Conservation (phyloP, 1,140 invertebrate species). For the Meloidogyne exigua region DNA sequence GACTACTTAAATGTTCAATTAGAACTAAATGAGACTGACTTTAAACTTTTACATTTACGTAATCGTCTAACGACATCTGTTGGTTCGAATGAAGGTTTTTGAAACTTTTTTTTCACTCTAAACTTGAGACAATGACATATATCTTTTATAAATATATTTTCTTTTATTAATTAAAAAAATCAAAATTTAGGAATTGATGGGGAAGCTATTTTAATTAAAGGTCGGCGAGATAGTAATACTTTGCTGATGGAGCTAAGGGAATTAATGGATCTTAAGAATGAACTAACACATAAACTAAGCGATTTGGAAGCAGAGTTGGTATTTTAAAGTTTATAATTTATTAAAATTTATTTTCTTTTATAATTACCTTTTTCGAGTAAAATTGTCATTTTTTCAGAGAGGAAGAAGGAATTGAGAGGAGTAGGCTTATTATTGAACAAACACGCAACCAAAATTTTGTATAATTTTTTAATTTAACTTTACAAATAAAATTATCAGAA, state of each 20-base stretch:
- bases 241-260: slow-evolving; percentile 8
- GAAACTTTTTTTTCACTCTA: too few species aligned
- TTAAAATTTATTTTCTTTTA: background rate
- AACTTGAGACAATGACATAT: background rate
- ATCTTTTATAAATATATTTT: too few species aligned
- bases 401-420: background rate
- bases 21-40: slow-evolving; percentile 17
- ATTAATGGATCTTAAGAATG: slow-evolving; percentile 21
- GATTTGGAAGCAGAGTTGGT: slow-evolving; percentile 10
- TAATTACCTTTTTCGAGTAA: too few species aligned
- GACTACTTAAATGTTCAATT: slow-evolving; percentile 14
- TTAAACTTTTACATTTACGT: slow-evolving; percentile 17
- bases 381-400: background rate
- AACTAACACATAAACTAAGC: background rate
- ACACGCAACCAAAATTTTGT: background rate
- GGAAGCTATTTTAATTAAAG: slow-evolving; percentile 2
- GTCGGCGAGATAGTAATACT: background rate
- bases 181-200: background rate
- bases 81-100: background rate
- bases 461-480: background rate
- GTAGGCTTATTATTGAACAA: background rate
- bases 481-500: background rate
- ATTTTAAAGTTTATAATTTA: background rate
- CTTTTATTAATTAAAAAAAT: too few species aligned
- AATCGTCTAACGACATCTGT: background rate